phyloP scores from a whole-genome alignment of 2,888 invertebrate species.

The Pharmacophagus antenor region DNA sequence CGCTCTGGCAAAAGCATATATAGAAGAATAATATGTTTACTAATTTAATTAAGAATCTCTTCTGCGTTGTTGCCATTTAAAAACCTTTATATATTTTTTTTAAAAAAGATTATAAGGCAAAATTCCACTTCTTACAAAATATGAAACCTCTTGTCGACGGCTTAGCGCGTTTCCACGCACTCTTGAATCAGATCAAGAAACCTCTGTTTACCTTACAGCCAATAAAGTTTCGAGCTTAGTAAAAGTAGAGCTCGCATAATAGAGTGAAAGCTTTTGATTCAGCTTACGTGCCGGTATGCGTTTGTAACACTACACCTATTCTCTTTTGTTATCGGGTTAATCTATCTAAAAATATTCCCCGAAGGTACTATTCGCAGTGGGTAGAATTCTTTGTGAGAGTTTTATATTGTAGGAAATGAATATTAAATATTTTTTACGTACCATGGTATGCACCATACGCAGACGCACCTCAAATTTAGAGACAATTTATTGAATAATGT shows the following conservation, averaged over 20 bases:
- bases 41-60: no score
- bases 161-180: conserved; percentile 7
- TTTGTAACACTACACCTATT: conserved; percentile 18
- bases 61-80: not conserved
- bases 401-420: not conserved
- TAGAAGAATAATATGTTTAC: no score
- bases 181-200: conserved; percentile 30
- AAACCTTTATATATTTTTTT: not conserved
- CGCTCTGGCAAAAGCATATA: no score
- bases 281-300: conserved; percentile 4
- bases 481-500: no score
- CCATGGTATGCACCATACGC: no score
- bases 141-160: conserved; percentile 6
- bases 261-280: conserved; percentile 28
- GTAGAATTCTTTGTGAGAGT: no score
- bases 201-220: conserved; percentile 31
- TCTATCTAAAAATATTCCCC: not conserved
- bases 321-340: not conserved
- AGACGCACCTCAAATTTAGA: no score
- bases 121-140: not conserved
- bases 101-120: not conserved
- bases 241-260: conserved; percentile 13
- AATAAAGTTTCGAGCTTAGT: conserved; percentile 30
- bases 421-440: no score
- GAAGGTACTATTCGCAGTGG: not conserved